Evolutionary conservation across 2,113 vertebrate genomes (phyloP), one percentile per base, ranked within the genome.

Genomic region (Cheilinus undulatus): DNA sequence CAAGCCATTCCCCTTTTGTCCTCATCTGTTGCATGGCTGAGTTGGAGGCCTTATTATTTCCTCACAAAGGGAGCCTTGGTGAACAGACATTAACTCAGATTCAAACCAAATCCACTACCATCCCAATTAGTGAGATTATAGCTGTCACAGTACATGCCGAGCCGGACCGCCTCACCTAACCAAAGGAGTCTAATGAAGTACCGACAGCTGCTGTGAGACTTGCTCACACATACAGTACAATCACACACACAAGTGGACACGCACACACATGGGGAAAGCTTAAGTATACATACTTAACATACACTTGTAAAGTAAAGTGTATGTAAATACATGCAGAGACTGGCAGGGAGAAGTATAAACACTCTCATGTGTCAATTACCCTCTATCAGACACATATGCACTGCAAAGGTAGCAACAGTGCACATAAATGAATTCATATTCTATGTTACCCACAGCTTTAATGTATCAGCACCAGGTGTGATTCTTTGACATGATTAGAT

Each of bases 51-150:
- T 89, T 88, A 88, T 92, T 87, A 90, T 88, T 84, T 87, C 69
- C 64, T 66, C 73, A 83, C 86, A 82, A 80, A 81, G 73, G 67
- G 27, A 62, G 62, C 59, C 49, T 34, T 80, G 78, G 77, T 85
- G 77, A 87, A 86, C 17, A 58, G 84, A 82, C 84, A 88, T 85
- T 74, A 85, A 84, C 74, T 89, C 77, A 11, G 24, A 83, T 79
- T 86, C 84, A 77, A 82, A 88, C 86, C 82, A 82, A 89, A 86
- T 85, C 71, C 80, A 88, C 78, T 57, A 61, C 69, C 76, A 77
- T 83, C 77, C 86, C 87, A 90, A 86, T 92, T 92, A 90, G 76
- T 56, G 57, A 84, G 83, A 91, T 91, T 87, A 88, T 80, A 84
- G 62, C 75, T 84, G 85, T 86, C 83, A 83, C 54, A 51, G 72